These are phyloP conservation scores for Silurus meridionalis DNA, from an alignment of 2,113 vertebrate genomes.

Conservation along the genomic window DNA sequence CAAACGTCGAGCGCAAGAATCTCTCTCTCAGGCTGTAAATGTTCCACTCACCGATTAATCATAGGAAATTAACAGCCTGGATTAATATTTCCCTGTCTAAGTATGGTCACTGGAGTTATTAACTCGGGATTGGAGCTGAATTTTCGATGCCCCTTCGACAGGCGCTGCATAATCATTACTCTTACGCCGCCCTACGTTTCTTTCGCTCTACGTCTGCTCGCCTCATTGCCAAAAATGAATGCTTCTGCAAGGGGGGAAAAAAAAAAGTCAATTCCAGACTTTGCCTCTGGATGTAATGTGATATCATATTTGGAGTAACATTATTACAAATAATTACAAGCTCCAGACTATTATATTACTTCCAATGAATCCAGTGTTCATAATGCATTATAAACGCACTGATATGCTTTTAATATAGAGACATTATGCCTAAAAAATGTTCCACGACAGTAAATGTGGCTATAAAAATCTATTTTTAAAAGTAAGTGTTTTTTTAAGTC, in stretches of 20 bases:
- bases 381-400: neutral
- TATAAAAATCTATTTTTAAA: too few relatives aligned
- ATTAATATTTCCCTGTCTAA: conserved; percentile 46
- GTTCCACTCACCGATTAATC: conserved; percentile 26
- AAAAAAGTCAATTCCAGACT: conserved; percentile 22
- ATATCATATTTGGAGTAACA: neutral
- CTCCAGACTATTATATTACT: neutral
- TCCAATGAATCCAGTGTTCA: neutral
- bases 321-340: conserved; percentile 1
- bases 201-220: conserved; percentile 31
- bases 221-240: conserved; percentile 17
- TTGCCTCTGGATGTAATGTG: conserved; percentile 15
- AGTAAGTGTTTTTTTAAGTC: too few relatives aligned
- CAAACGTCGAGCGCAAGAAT: conserved; percentile 1
- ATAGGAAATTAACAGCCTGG: conserved; percentile 30
- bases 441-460: too few relatives aligned
- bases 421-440: too few relatives aligned
- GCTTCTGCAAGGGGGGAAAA: neutral
- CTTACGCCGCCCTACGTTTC: conserved; percentile 18
- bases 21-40: conserved; percentile 33
- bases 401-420: neutral
- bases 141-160: neutral
- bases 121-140: conserved; percentile 42
- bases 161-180: conserved; percentile 38
- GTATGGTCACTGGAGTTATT: conserved; percentile 45